Percentiles rank a stretch among this genome's conserved stretches.
Evolutionary conservation across 2,888 invertebrate genomes (phyloP).

Genomic region (Myopa tessellatipennis): DNA sequence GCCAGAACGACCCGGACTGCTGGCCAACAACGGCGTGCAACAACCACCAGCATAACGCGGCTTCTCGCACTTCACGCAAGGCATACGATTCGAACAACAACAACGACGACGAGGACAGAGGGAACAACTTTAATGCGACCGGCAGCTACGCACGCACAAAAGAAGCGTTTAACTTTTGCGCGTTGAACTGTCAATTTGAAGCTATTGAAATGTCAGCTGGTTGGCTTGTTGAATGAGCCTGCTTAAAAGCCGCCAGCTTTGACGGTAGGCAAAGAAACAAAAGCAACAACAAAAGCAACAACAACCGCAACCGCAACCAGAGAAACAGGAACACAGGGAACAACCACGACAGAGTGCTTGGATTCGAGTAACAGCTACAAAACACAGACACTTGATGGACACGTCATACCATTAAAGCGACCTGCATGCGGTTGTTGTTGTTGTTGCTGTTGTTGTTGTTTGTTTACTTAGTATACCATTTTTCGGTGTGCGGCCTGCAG

Average conservation of each 20-base stretch:
- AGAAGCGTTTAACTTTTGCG: constrained; percentile 46
- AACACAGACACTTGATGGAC: constrained; percentile 34
- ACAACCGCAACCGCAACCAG: constrained; percentile 34
- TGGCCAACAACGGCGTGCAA: not conserved
- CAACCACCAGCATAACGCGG: constrained; percentile 23
- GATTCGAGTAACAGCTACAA: constrained; percentile 23
- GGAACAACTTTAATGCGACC: constrained; percentile 13
- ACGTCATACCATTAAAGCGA: constrained; percentile 39
- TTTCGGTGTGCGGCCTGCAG: too few relatives aligned
- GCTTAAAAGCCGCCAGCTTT: constrained; percentile 3
- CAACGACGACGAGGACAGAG: not conserved
- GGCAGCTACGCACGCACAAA: constrained; percentile 22
- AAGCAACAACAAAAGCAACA: constrained; percentile 16
- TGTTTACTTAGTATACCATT: too few relatives aligned
- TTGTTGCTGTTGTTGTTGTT: not conserved
- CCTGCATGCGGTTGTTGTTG: constrained; percentile 16
- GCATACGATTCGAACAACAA: constrained; percentile 6
- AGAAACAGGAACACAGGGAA: constrained; percentile 17
- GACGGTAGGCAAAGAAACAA: constrained; percentile 9
- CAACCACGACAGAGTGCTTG: constrained; percentile 26
- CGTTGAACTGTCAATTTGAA: constrained; percentile 68
- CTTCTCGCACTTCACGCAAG: constrained; percentile 26
- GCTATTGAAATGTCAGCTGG: constrained; percentile 67
- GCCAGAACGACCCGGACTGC: not conserved
- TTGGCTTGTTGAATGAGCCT: constrained; percentile 3